Evolutionary conservation across 2,888 invertebrate genomes (phyloP).

Genomic region (Cistogaster globosa): DNA sequence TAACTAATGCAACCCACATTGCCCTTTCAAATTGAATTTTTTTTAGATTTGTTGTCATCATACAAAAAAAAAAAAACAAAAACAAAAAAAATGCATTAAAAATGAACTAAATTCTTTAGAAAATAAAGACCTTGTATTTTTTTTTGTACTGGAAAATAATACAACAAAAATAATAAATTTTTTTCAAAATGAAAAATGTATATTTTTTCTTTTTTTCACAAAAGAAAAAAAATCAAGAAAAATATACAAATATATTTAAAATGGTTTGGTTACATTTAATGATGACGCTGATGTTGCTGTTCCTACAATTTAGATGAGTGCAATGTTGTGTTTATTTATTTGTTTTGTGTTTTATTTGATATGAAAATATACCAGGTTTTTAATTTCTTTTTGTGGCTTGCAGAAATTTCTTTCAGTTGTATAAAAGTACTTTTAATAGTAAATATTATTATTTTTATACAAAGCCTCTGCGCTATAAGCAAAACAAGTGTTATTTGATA

Average conservation of each 20-base stretch:
- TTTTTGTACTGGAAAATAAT: slow-evolving; percentile 4
- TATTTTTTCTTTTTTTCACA: background rate
- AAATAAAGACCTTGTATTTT: slow-evolving; percentile 51
- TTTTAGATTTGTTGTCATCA: slow-evolving; percentile 40
- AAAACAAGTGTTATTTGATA: background rate
- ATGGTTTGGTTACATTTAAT: slow-evolving; percentile 55
- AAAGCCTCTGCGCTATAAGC: background rate
- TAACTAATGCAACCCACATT: background rate
- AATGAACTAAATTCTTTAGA: slow-evolving; percentile 61
- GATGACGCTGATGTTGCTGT: slow-evolving; percentile 20
- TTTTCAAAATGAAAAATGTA: slow-evolving; percentile 36
- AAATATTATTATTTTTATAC: background rate
- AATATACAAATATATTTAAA: slow-evolving; percentile 42
- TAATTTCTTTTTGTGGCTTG: slow-evolving; percentile 1
- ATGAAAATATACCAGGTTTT: background rate
- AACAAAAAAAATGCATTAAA: slow-evolving; percentile 57
- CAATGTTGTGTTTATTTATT: slow-evolving; percentile 19
- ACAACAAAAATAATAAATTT: slow-evolving; percentile 51
- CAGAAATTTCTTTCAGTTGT: background rate
- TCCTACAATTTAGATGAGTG: slow-evolving; percentile 44
- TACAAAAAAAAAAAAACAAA: slow-evolving; percentile 22
- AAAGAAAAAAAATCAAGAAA: slow-evolving; percentile 7
- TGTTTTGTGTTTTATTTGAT: background rate
- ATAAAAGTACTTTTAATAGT: background rate
- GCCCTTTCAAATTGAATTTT: slow-evolving; percentile 25